Evolutionary conservation across 2,888 invertebrate genomes (phyloP).

Genomic region (Pardosa pseudoannulata): DNA sequence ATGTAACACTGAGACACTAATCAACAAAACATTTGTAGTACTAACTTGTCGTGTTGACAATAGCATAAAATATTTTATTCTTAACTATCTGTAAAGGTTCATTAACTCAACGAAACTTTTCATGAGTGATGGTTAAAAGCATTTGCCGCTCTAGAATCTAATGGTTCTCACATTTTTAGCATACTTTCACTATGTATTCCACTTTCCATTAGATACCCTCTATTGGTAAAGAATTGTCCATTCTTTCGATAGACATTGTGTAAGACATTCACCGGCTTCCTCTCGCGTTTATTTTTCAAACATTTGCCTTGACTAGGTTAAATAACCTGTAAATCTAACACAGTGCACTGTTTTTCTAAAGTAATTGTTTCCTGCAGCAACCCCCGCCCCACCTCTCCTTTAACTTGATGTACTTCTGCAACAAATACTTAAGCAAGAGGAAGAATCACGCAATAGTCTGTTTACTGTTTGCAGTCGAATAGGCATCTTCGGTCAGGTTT

Average conservation of each 20-base stretch:
- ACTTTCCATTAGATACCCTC: neutral
- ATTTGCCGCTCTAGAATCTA: neutral
- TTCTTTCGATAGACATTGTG: neutral
- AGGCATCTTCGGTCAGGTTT: neutral
- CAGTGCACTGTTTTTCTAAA: neutral
- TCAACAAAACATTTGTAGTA: neutral
- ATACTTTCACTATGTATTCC: neutral
- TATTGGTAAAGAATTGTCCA: neutral
- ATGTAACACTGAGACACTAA: no score
- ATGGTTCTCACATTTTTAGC: neutral
- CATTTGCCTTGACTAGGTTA: neutral
- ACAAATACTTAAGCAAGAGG: neutral
- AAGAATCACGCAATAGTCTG: neutral
- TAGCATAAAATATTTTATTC: neutral
- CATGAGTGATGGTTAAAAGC: neutral
- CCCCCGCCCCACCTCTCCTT: no score
- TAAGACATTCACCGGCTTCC: neutral
- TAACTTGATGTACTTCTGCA: neutral
- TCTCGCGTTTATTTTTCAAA: neutral
- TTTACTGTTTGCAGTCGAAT: neutral
- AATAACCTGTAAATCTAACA: constrained; percentile 1
- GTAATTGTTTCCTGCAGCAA: neutral
- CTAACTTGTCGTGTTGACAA: neutral
- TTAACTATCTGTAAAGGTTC: neutral
- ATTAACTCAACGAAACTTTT: neutral